Evolutionary conservation across 2,113 vertebrate genomes (phyloP).

Genomic region (Heliornis fulica): DNA sequence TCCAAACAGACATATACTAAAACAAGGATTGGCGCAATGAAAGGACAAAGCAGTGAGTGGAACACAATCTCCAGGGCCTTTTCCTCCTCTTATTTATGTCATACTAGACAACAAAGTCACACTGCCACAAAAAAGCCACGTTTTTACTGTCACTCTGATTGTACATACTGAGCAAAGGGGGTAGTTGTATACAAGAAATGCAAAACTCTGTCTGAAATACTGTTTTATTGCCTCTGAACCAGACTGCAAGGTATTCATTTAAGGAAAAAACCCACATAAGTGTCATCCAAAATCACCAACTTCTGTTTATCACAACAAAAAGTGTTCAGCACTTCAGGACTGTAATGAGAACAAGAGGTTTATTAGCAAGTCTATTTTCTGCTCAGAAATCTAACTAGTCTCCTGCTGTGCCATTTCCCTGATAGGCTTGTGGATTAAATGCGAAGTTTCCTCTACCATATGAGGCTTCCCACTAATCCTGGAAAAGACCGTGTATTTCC

Average conservation of each 20-base stretch:
- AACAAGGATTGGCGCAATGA: background rate
- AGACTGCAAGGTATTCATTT: background rate
- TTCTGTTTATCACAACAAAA: background rate
- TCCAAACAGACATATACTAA: background rate
- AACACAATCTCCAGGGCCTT: background rate
- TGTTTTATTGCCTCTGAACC: background rate
- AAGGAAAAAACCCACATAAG: background rate
- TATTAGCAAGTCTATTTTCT: conserved; percentile 7
- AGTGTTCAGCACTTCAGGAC: background rate
- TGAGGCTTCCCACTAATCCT: background rate
- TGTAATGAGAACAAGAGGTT: background rate
- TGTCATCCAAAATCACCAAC: background rate
- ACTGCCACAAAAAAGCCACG: background rate
- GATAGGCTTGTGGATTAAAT: background rate
- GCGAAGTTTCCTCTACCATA: background rate
- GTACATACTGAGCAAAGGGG: background rate
- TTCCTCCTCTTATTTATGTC: background rate
- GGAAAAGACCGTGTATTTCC: background rate
- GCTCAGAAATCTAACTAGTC: background rate
- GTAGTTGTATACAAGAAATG: background rate
- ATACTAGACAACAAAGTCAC: background rate
- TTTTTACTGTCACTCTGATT: background rate
- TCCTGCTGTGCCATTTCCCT: conserved; percentile 5
- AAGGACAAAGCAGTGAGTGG: background rate
- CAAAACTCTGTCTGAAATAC: background rate